Evolutionary conservation across 2,797 vertebrate species (phyloP).

Genomic region (Orientallactaga sibirica): DNA sequence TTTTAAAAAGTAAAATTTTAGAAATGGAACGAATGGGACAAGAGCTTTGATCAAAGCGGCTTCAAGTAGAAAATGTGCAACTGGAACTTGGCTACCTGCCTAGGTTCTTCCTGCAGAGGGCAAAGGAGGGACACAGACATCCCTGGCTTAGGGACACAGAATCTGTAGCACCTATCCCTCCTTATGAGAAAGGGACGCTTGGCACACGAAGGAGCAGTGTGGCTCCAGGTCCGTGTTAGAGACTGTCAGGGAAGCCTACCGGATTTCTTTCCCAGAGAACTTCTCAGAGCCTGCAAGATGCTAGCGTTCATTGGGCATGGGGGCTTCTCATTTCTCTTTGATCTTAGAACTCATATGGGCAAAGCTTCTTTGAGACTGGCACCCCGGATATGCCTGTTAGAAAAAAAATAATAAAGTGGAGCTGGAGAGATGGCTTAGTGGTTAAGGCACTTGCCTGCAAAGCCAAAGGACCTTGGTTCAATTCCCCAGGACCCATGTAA

Average conservation of each 20-base stretch:
- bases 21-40: no score
- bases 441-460: no score
- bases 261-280: background rate
- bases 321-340: background rate
- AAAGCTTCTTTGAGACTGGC: background rate
- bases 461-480: no score
- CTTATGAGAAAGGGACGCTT: background rate
- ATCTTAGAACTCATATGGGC: background rate
- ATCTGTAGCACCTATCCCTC: background rate
- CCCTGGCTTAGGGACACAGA: background rate
- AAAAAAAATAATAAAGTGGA: no score
- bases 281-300: slow-evolving; percentile 33
- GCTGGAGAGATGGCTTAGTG: no score
- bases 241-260: background rate
- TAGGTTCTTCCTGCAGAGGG: background rate
- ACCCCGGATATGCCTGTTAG: background rate
- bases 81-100: background rate
- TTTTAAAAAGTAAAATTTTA: no score
- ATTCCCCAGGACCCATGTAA: no score
- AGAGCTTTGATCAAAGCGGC: background rate
- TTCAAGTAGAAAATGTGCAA: background rate
- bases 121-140: background rate
- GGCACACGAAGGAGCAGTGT: background rate
- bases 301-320: background rate
- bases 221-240: background rate